These are phyloP conservation scores for Caenorhabditis remanei DNA, from an alignment of 1,140 invertebrate species.

Conservation along the genomic window DNA sequence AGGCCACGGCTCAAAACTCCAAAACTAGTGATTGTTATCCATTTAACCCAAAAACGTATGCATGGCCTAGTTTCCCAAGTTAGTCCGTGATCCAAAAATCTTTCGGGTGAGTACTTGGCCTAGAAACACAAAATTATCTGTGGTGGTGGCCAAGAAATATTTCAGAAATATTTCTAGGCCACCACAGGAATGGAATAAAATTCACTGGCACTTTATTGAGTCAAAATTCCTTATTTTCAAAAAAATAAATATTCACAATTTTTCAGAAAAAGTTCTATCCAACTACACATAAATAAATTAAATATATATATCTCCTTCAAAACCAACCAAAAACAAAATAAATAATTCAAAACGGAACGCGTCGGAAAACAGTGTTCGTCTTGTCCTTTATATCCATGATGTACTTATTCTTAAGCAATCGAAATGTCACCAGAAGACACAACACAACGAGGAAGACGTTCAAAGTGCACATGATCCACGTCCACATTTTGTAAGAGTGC, in stretches of 20 bases:
- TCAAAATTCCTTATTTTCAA: neutral
- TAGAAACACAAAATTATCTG: too few species aligned
- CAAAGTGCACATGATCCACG: neutral
- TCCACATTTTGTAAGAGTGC: conserved; percentile 8
- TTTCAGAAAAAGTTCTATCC: neutral
- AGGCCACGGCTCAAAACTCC: too few species aligned
- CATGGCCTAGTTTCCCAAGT: too few species aligned
- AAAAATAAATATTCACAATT: neutral
- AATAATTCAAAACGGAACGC: conserved; percentile 40
- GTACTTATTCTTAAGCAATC: conserved; percentile 37
- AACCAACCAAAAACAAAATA: neutral
- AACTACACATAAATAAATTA: neutral
- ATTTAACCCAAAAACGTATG: too few species aligned
- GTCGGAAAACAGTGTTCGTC: conserved; percentile 10
- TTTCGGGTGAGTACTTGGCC: too few species aligned
- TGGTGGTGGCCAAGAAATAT: too few species aligned
- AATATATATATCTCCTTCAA: too few species aligned
- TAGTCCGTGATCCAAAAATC: too few species aligned
- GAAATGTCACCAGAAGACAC: conserved; percentile 20
- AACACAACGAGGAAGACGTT: neutral
- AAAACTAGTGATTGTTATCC: too few species aligned
- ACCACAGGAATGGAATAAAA: neutral
- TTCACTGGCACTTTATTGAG: conserved; percentile 22
- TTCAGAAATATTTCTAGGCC: too few species aligned
- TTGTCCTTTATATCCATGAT: conserved; percentile 52